A percentile compares a stretch with the other conserved stretches of the same genome.
Conservation (phyloP, 2,797 vertebrate species). For the Pseudochaenichthys georgianus region DNA sequence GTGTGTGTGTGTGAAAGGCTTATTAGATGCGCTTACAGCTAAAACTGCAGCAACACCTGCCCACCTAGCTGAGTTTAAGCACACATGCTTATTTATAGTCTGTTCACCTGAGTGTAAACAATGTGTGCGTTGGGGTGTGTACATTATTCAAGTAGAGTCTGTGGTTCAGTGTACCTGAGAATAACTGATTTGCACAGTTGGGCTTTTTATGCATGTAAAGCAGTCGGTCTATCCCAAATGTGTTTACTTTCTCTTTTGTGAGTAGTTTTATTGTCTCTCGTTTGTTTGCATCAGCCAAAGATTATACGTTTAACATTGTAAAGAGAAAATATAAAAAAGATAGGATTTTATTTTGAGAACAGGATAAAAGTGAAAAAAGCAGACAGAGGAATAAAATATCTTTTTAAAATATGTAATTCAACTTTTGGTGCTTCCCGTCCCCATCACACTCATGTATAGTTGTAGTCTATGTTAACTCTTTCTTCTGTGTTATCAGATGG, state of each 20-base stretch:
- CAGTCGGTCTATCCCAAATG: not conserved
- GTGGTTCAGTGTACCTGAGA: constrained; percentile 16
- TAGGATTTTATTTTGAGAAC: too few relatives aligned
- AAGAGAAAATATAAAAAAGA: too few relatives aligned
- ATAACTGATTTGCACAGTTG: constrained; percentile 13
- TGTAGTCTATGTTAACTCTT: not conserved
- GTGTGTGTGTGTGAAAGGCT: not conserved
- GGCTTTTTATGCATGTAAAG: constrained; percentile 24
- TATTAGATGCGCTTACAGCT: not conserved
- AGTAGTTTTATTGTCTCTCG: too few relatives aligned
- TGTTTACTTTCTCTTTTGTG: constrained; percentile 2
- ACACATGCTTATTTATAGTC: not conserved
- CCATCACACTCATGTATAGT: not conserved
- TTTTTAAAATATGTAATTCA: too few relatives aligned
- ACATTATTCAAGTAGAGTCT: constrained; percentile 49
- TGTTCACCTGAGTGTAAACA: constrained; percentile 18
- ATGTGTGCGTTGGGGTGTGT: constrained; percentile 3
- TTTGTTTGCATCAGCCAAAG: too few relatives aligned
- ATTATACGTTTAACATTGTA: too few relatives aligned
- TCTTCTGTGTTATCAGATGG: constrained; percentile 89
- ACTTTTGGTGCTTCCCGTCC: too few relatives aligned
- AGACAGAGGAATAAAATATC: too few relatives aligned
- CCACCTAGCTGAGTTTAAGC: constrained; percentile 13
- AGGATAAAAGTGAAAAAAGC: too few relatives aligned
- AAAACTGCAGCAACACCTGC: constrained; percentile 12